Base-by-base conservation (phyloP, 2,888 invertebrate genomes). In the Erynnis tages region DNA sequence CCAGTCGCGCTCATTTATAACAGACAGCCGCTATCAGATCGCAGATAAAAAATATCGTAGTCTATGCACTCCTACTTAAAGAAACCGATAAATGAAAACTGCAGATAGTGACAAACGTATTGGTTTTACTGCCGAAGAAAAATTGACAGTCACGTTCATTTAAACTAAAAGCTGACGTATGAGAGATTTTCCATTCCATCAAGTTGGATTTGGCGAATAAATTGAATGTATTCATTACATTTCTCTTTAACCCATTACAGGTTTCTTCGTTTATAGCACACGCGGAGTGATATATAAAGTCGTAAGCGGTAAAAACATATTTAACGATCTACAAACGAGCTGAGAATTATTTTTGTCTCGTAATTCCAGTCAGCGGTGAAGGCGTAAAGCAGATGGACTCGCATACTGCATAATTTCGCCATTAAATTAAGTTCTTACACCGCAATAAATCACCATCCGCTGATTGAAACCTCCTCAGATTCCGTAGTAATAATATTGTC, bases 21-120 rank as follows among this genome's bases (percentile, higher is more conserved):
- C 58, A 52, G 59, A 47, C 55, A 47, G 30, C 52, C 43, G 35
- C 35, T 63, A 66, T 63, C 59, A 54, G 61, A 62, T 65, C 56
- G 46, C 14, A 54, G 44, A 56, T 55, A 53, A 55, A 53, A 54
- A 43, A 37, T 46, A 29, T 19, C 38, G 2, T 11, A 16, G 10
- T 32, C 10, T 27, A 17, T 17, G 47, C 27, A 25, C 17, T 34
- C 25, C 8, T 16, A 37, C 16, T 19, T 23, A 45, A 13, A 8
- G 32, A 55, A 54, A 55, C 56, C 17, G 56, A 56, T 34, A 55
- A 44, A 48, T 48, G 40, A 50, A 54, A 40, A 37, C 38, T 50
- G 47, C 35, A 44, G 45, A 55, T 44, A 16, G 50, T 47, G 53
- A 52, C 53, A 54, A 54, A 54, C 56, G 47, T 53, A 30, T 41